Base-by-base conservation (phyloP, 2,113 vertebrate genomes). In the Cercocebus atys region DNA sequence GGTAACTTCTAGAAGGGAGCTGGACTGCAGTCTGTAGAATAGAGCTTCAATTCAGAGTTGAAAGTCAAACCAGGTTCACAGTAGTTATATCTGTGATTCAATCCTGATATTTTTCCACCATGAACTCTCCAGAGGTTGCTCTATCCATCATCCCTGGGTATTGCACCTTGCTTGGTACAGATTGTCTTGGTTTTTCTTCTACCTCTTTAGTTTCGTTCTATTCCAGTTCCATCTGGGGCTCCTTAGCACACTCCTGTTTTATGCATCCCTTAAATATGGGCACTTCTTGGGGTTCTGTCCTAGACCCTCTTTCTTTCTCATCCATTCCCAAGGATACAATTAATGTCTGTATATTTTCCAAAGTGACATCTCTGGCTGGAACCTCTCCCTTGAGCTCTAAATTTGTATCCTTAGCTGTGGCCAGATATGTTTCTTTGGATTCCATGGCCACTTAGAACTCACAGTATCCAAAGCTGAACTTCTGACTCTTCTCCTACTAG, bases 361-460 rank as follows among this genome's bases (percentile, higher is more conserved):
- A 38, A 22, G 1, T 50, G 64, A 47, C 13, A 4, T 68, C 32
- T 86, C 75, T 94, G 68, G 30, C 61, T 25, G 38, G 8, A 94
- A 17, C 4, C 5, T 86, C n/a, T 79, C 9, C 12, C 16, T 75
- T 6, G 8, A 47, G 11, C 43, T 45, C 80, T 20, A 61, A 1
- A 12, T 78, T n/a, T 73, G 7, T 75, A 40, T 40, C 16, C 78
- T 55, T 80, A 70, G 50, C 47, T n/a, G 0, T 91, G 38, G 78
- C 13, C 35, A 27, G 30, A 8, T 79, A 45, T 52, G 38, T 75
- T 81, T 22, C 18, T 79, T 55, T 66, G 47, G 66, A 13, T 45
- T 16, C 30, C 13, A 3, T 0, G 3, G 30, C 20, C 1, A 11
- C 12, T 81, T 38, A 18, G 72, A 52, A 47, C 22, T 27, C 2